Evolutionary conservation across 2,888 invertebrate genomes (phyloP), one percentile per base, ranked within the genome.

Genomic region (Hermaeophaga mercurialis): DNA sequence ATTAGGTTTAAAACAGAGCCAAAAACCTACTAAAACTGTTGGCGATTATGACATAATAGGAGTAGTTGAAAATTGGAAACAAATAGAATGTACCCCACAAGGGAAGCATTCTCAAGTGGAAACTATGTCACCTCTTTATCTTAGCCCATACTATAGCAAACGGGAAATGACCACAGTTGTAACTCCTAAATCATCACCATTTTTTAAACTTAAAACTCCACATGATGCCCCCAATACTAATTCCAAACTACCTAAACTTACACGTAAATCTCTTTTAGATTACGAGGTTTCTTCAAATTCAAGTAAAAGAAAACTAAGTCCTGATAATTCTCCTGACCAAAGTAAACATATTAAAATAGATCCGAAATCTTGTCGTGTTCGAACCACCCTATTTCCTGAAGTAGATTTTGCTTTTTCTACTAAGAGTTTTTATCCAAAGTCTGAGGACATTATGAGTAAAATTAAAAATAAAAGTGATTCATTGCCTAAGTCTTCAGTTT

Each of bases 401-500:
- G 56, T 61, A 9, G 70, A 82, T 66, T 80, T 82, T 12, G 71
- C 71, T 7, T 45, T 84, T 0, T 79, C 83, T 0, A 72, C 82
- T 0, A 82, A 82, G 68, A 80, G 80, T 0, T 85, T 85, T 69
- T 85, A 85, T 64, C 80, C 82, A 0, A 83, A 81, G 70, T 70
- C 72, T 18, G 66, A 63, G 28, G 62, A 66, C 33, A 47, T 58
- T 19, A 56, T 61, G 39, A 61, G 62, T 34, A 63, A 59, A 43
- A 31, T 59, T 12, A 34, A 14, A 6, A 41, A 26, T 9, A 57
- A 52, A 28, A 57, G 34, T 24, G 46, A 58, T 2, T 33, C 12
- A 11, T 8, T 12, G 17, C 17, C 38, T 15, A 48, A 46, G 19
- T 54, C 61, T 18, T 38, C 44, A 11, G 34, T 59, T 18, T n/a